These are phyloP conservation scores for Panthera uncia DNA, from an alignment of 2,113 vertebrate species.

Conservation along the genomic window DNA sequence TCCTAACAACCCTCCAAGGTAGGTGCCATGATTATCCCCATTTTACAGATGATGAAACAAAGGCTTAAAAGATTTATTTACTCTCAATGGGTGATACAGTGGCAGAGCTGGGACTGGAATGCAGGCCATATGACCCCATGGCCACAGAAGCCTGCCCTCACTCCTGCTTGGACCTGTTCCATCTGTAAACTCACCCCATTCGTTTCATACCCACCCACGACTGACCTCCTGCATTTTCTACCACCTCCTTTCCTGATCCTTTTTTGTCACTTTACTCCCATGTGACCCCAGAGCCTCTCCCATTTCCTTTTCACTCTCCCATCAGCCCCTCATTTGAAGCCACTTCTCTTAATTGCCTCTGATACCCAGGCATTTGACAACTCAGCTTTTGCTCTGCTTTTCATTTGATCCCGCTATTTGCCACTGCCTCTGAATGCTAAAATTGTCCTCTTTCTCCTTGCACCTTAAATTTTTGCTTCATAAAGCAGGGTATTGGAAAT, in stretches of 20 bases:
- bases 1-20: not conserved
- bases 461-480: not conserved
- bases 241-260: not conserved
- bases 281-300: not conserved
- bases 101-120: not conserved
- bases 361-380: conserved; percentile 13
- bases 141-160: not conserved
- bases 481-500: not conserved
- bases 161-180: not conserved
- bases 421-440: not conserved
- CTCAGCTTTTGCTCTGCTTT: conserved; percentile 42
- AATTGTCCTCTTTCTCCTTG: not conserved
- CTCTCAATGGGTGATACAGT: not conserved
- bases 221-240: not conserved
- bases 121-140: not conserved
- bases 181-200: not conserved
- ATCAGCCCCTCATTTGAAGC: conserved; percentile 40
- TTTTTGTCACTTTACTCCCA: not conserved
- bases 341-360: not conserved
- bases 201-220: not conserved
- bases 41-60: conserved; percentile 38
- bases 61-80: not conserved
- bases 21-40: not conserved
- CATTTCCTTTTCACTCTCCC: not conserved
- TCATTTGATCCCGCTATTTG: not conserved